Evolutionary conservation across 2,113 vertebrate genomes (phyloP), one percentile per base, ranked within the genome.

Genomic region (Rana temporaria): DNA sequence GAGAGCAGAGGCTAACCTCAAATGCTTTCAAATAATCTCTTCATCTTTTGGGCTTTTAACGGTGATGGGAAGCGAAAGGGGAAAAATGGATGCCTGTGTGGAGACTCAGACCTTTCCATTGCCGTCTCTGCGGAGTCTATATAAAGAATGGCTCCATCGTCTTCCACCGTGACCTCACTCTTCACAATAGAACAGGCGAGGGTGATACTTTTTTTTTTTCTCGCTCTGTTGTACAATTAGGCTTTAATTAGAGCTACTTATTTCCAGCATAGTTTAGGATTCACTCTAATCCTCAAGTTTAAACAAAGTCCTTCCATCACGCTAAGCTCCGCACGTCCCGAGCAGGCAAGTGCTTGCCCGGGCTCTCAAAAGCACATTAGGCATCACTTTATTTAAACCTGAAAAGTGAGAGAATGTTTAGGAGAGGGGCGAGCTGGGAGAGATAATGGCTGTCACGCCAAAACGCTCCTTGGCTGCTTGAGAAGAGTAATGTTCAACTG

Each of bases 51-150:
- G 56, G 20, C 71, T 83, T 82, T 67, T 83, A 83, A 53, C 30
- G n/a, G n/a, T 56, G 63, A 74, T 76, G 81, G 22, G 63, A 74
- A 83, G 62, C 22, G 15, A 57, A 56, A n/a, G n/a, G n/a, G 72
- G 63, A 26, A 82, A 82, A 83, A 75, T 53, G 70, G 30, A 66
- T 74, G 60, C 79, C 42, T 57, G 8, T 57, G 38, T 38, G 80
- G 34, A 75, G 81, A 83, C 81, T 76, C 59, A 60, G 57, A 19
- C 56, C 72, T 81, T 81, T 72, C 79, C 68, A 73, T 81, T n/a
- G 60, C 63, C 68, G 65, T 83, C 62, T 55, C 55, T 83, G 22
- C 20, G 53, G 71, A 76, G 62, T 30, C 81, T 82, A 76, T 83
- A 68, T 73, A 57, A 76, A 82, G 62, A 52, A 65, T 42, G 59